A percentile compares a stretch with the other conserved stretches of the same genome.
Conservation (phyloP, 2,888 invertebrate species). For the Entomobrya multifasciata region DNA sequence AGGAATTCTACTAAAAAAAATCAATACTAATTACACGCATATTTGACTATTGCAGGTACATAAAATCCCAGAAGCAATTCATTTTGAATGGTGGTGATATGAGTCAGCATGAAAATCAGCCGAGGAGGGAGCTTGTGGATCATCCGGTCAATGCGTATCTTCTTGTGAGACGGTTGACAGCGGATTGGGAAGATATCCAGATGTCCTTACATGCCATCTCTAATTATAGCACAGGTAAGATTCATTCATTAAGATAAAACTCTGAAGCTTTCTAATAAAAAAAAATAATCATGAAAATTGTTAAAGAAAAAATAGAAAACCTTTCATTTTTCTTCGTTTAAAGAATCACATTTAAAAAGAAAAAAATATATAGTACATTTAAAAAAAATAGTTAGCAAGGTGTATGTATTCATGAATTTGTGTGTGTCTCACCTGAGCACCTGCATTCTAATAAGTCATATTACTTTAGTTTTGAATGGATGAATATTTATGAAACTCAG, state of each 20-base stretch:
- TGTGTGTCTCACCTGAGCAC: no score
- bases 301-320: background rate
- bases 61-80: slow-evolving; percentile 77
- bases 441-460: no score
- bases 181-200: slow-evolving; percentile 80
- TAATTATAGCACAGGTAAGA: slow-evolving; percentile 79
- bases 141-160: slow-evolving; percentile 81
- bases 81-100: slow-evolving; percentile 70
- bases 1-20: background rate
- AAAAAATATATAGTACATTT: background rate
- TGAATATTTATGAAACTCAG: no score
- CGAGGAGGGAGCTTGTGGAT: slow-evolving; percentile 80
- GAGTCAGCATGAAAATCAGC: no score
- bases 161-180: slow-evolving; percentile 80
- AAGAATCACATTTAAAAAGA: no score
- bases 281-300: no score
- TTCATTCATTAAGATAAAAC: no score
- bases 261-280: no score
- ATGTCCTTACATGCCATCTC: slow-evolving; percentile 79
- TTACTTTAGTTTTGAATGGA: no score
- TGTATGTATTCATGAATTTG: background rate
- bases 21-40: background rate
- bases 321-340: background rate
- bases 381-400: background rate
- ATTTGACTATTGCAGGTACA: no score